Conservation (phyloP, 2,888 invertebrate species). For the Machimus rusticus region DNA sequence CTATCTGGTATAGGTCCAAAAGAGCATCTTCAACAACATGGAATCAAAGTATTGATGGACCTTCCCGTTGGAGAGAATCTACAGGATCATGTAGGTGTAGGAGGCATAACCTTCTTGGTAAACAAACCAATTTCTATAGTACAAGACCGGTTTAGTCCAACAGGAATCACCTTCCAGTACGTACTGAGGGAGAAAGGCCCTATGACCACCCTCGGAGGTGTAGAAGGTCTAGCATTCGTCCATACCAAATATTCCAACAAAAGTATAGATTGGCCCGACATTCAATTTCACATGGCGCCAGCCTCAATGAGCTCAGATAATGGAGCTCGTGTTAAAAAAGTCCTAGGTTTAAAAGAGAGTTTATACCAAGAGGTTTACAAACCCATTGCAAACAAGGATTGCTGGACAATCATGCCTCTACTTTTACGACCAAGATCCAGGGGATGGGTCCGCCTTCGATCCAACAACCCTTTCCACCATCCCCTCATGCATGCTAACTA, state of each 20-base stretch:
- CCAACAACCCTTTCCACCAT: constrained; percentile 84
- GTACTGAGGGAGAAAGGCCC: constrained; percentile 81
- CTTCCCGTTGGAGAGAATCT: constrained; percentile 81
- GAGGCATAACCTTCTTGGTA: constrained; percentile 70
- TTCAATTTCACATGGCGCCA: constrained; percentile 93
- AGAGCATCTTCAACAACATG: constrained; percentile 72
- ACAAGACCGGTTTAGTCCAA: constrained; percentile 79
- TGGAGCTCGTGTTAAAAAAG: constrained; percentile 76
- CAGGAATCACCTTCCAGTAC: constrained; percentile 82
- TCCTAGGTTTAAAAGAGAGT: constrained; percentile 80
- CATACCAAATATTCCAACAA: constrained; percentile 84
- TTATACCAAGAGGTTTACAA: constrained; percentile 81
- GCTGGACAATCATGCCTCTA: constrained; percentile 87
- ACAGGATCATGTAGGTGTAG: constrained; percentile 89
- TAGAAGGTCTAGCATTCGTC: constrained; percentile 87
- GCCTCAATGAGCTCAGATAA: constrained; percentile 85
- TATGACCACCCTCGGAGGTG: constrained; percentile 86
- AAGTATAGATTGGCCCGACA: constrained; percentile 82
- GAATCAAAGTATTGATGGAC: constrained; percentile 78
- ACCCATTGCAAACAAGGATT: constrained; percentile 77
- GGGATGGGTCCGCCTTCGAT: constrained; percentile 77
- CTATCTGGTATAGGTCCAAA: constrained; percentile 84
- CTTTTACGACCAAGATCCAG: constrained; percentile 80
- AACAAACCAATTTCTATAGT: constrained; percentile 86
- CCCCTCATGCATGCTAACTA: constrained; percentile 94